Evolutionary conservation across 2,888 invertebrate species (phyloP), one percentile per base, ranked within the genome.

Genomic region (Epinotia demarniana): DNA sequence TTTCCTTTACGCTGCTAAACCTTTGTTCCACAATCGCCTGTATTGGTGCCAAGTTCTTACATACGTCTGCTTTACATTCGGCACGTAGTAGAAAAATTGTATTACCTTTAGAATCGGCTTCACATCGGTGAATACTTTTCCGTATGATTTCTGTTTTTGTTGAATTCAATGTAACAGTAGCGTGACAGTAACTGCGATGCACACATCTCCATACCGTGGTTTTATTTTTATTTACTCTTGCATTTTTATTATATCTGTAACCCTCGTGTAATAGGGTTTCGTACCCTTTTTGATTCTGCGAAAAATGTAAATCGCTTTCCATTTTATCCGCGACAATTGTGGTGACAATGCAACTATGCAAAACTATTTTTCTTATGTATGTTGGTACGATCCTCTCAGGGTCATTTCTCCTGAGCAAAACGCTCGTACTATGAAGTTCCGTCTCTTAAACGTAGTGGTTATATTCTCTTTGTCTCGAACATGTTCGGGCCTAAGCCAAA

Each of bases 191-290:
- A 16, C 27, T 4, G 27, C 33, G 61, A 61, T 61, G 61, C 33
- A 61, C 61, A 61, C 33, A 61, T 61, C 61, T 61, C 33, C 61
- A 61, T 33, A 61, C 61, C 33, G 33, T 61, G 33, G 61, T 61
- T 33, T n/a, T 33, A 61, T 61, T 33, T 33, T 61, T 61, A 33
- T 61, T 61, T n/a, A 12, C 58, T 58, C 61, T 61, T 33, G 16
- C 33, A n/a, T 33, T 33, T 61, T 33, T 61, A 33, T 61, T 61
- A 61, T 61, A 61, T n/a, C 61, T 61, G 33, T 61, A 61, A 12
- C 61, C 61, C 16, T 61, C 61, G 33, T 60, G 33, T 33, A 61
- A n/a, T 16, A 33, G 33, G 33, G 33, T 61, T 61, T 33, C 33
- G 61, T 33, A n/a, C 33, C 61, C 61, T 61, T 61, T 61, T 61